Evolutionary conservation across 1,140 invertebrate species (phyloP).

Genomic region (Sycophaga agraensis): DNA sequence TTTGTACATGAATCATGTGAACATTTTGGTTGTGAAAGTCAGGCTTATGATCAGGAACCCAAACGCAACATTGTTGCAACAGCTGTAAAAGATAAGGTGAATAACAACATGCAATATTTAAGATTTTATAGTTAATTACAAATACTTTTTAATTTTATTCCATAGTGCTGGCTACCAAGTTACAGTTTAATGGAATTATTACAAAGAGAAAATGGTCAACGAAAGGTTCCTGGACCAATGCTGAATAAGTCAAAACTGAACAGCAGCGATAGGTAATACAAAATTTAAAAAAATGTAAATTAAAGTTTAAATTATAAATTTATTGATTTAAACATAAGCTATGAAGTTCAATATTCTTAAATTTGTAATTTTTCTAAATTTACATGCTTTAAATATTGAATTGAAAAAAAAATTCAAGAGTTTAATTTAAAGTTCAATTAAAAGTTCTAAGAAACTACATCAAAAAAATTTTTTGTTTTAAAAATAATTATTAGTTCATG

Average conservation of each 20-base stretch:
- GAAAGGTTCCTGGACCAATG: conserved; percentile 73
- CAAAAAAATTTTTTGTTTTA: too few species aligned
- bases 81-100: conserved; percentile 77
- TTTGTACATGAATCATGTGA: conserved; percentile 93
- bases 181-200: conserved; percentile 79
- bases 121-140: background rate
- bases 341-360: too few species aligned
- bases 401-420: too few species aligned
- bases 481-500: too few species aligned
- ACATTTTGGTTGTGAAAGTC: conserved; percentile 90
- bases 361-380: too few species aligned
- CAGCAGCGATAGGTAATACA: conserved; percentile 8
- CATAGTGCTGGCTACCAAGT: conserved; percentile 81
- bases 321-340: too few species aligned
- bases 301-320: too few species aligned
- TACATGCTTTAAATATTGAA: too few species aligned
- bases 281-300: too few species aligned
- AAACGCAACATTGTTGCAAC: conserved; percentile 93
- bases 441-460: too few species aligned
- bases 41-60: conserved; percentile 91
- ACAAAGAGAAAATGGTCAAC: conserved; percentile 74
- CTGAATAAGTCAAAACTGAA: conserved; percentile 32
- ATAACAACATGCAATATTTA: background rate
- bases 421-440: too few species aligned
- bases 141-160: conserved; percentile 14